Evolutionary conservation across 2,797 vertebrate species (phyloP).

Genomic region (Oophaga sylvatica): DNA sequence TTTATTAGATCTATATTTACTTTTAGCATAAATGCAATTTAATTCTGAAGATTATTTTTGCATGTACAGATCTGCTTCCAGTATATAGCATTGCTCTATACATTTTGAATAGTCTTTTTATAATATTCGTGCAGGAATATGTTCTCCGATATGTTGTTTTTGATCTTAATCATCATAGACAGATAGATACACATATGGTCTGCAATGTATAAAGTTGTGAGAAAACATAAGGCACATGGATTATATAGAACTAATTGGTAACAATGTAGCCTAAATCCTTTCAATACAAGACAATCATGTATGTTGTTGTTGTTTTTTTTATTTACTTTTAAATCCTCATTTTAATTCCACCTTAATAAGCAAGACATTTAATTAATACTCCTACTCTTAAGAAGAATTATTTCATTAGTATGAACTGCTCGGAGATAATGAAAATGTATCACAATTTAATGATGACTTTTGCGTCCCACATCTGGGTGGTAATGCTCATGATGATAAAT

Average conservation of each 20-base stretch:
- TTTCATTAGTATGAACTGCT: background rate
- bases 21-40: too few species aligned
- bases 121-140: too few species aligned
- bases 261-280: background rate
- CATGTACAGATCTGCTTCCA: too few species aligned
- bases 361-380: background rate
- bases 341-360: background rate
- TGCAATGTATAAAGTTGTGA: background rate
- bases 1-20: too few species aligned
- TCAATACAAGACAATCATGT: background rate
- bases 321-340: background rate
- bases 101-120: too few species aligned
- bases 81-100: too few species aligned
- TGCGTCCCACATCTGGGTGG: background rate
- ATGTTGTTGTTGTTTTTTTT: background rate
- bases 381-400: background rate
- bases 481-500: background rate
- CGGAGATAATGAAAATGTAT: constrained; percentile 4
- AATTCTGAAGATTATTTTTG: too few species aligned
- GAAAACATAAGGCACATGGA: background rate
- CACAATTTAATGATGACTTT: background rate
- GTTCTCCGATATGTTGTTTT: too few species aligned
- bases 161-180: too few species aligned
- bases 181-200: background rate
- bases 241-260: background rate